phyloP scores from a whole-genome alignment of 2,888 invertebrate species.

The Troides helena region DNA sequence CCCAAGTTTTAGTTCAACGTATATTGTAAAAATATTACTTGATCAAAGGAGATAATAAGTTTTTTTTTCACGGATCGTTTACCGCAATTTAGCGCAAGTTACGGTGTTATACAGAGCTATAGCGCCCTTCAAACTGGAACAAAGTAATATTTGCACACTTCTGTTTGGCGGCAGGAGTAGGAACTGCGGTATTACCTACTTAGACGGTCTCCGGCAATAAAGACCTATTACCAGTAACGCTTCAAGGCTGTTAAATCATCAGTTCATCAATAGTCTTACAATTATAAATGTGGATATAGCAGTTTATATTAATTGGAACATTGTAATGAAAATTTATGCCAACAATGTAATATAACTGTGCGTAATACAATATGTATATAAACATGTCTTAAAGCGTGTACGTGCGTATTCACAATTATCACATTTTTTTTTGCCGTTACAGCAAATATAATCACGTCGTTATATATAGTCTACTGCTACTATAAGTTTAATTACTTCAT shows the following conservation, averaged over 20 bases:
- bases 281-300: background rate
- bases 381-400: constrained; percentile 14
- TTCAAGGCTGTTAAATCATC: background rate
- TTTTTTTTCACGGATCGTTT: no score
- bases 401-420: constrained; percentile 30
- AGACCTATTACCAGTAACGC: no score
- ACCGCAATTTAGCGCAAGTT: no score
- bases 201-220: no score
- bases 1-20: no score
- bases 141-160: no score
- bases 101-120: no score
- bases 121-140: no score
- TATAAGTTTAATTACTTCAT: background rate
- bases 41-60: no score
- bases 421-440: background rate
- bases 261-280: background rate
- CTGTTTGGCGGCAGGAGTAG: no score
- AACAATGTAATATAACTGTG: background rate
- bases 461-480: constrained; percentile 30
- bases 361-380: constrained; percentile 3
- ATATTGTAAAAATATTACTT: no score
- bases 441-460: constrained; percentile 12
- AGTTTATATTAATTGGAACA: background rate
- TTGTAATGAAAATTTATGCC: background rate
- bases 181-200: no score